phyloP scores from a whole-genome alignment of 2,113 vertebrate genomes.

The Atlantisia rogersi region DNA sequence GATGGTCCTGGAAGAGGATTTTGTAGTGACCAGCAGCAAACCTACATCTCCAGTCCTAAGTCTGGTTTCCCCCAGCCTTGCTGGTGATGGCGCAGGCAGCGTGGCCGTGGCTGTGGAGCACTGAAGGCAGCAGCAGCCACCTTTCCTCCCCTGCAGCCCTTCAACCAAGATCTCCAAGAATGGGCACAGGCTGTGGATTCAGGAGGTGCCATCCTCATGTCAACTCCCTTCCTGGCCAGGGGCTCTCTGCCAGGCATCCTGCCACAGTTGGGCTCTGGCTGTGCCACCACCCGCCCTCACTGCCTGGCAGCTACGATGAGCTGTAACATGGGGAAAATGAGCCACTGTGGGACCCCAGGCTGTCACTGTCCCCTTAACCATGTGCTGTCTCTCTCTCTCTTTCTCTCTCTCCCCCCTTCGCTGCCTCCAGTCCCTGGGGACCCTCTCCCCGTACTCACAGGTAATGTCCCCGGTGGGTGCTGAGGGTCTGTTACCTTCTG shows the following conservation, averaged over 20 bases:
- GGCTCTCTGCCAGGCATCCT: rapidly evolving
- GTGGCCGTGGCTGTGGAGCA: neutral
- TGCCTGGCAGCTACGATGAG: neutral
- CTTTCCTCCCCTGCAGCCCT: neutral
- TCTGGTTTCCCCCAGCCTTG: neutral
- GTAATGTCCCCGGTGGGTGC: slow-evolving; percentile 63
- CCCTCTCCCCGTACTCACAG: slow-evolving; percentile 95
- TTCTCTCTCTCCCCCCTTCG: slow-evolving; percentile 24
- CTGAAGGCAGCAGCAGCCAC: rapidly evolving
- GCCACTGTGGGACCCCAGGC: neutral
- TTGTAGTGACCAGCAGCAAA: neutral
- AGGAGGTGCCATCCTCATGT: neutral
- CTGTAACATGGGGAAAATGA: neutral
- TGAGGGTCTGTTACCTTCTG: neutral
- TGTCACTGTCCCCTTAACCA: neutral
- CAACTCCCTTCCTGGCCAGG: neutral
- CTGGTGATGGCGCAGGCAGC: neutral
- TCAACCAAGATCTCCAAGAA: neutral
- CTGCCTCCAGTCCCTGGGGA: slow-evolving; percentile 88
- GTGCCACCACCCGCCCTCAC: neutral
- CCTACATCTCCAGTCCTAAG: neutral
- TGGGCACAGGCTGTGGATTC: neutral
- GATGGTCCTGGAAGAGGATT: neutral
- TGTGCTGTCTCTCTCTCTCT: neutral
- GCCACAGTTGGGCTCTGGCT: neutral